phyloP scores from a whole-genome alignment of 2,113 vertebrate species.

The Apteryx mantelli region DNA sequence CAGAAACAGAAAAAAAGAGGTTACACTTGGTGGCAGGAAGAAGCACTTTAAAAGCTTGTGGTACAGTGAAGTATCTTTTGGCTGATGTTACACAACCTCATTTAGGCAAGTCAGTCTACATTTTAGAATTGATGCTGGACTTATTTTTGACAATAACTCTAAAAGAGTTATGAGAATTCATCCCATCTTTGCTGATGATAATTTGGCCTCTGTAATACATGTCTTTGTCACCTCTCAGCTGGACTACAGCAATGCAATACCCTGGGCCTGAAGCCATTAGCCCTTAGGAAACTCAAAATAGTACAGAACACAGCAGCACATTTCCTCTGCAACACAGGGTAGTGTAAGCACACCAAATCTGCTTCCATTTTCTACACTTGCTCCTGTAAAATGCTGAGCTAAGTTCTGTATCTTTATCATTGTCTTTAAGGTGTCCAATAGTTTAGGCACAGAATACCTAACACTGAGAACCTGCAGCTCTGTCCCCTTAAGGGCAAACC shows the following conservation, averaged over 20 bases:
- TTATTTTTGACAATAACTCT: neutral
- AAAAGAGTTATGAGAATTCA: neutral
- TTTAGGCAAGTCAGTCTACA: neutral
- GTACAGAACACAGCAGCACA: neutral
- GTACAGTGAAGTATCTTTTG: neutral
- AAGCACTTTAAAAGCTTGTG: neutral
- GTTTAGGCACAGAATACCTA: neutral
- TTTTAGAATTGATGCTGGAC: neutral
- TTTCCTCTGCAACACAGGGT: neutral
- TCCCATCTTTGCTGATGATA: neutral
- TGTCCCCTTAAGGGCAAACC: neutral
- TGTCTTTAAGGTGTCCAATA: neutral
- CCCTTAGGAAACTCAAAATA: constrained; percentile 33
- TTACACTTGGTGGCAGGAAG: neutral
- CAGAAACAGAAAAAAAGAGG: neutral
- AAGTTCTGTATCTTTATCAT: neutral
- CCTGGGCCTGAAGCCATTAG: neutral
- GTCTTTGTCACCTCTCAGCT: neutral
- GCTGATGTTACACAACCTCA: neutral
- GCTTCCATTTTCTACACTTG: neutral
- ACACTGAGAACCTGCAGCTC: neutral
- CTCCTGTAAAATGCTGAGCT: neutral
- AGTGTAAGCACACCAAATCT: neutral
- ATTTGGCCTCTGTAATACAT: neutral
- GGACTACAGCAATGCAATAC: neutral